A percentile compares a stretch with the other conserved stretches of the same genome.
These are phyloP conservation scores for Apaloderma vittatum DNA, from an alignment of 2,113 vertebrate species.

Conservation along the genomic window DNA sequence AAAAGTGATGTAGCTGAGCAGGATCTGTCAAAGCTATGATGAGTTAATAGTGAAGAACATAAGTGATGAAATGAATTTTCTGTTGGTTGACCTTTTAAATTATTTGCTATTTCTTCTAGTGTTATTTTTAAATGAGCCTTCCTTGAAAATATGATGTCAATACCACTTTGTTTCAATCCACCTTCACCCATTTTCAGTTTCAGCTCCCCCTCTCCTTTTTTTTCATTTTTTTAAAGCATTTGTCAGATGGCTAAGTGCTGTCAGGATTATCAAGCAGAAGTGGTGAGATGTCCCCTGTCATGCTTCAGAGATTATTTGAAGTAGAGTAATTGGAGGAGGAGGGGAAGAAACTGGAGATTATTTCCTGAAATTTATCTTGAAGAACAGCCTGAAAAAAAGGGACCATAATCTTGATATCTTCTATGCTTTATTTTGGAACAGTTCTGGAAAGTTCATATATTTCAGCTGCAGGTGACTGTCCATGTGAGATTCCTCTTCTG, in stretches of 20 bases:
- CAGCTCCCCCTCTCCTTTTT: background rate
- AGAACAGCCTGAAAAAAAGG: background rate
- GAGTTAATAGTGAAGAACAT: conserved; percentile 28
- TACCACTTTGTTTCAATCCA: background rate
- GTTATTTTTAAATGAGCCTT: conserved; percentile 42
- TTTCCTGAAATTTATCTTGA: background rate
- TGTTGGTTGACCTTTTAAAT: conserved; percentile 44
- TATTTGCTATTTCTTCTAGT: conserved; percentile 22
- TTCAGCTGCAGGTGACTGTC: background rate
- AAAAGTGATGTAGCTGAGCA: background rate
- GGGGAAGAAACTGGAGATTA: background rate
- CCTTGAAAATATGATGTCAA: conserved; percentile 3
- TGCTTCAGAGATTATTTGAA: background rate
- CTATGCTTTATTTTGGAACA: background rate
- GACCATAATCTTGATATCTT: background rate
- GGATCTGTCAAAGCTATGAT: conserved; percentile 46
- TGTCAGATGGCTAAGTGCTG: background rate
- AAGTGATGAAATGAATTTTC: background rate
- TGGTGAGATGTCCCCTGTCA: background rate
- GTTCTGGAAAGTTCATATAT: background rate
- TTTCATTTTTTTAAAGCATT: background rate
- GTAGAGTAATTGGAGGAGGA: background rate
- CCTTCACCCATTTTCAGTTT: background rate
- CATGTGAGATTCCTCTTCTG: background rate
- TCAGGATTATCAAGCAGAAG: background rate